A percentile compares a stretch with the other conserved stretches of the same genome.
Evolutionary conservation across 2,888 invertebrate species (phyloP).

Genomic region (Aromia moschata): DNA sequence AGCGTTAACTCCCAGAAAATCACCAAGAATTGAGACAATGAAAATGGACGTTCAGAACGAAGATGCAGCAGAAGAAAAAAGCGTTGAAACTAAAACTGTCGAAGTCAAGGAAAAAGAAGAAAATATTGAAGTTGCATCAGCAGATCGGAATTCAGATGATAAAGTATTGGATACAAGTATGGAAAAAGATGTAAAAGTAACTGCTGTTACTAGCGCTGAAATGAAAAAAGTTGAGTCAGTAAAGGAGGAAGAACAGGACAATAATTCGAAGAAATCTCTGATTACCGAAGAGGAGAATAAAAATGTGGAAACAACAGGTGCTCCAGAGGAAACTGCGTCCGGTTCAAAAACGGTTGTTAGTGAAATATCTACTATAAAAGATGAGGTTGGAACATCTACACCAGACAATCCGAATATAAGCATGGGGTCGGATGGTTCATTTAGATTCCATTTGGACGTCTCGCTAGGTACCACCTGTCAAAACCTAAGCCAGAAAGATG

Average conservation of each 20-base stretch:
- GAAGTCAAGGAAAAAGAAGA: neutral
- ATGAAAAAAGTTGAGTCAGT: neutral
- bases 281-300: neutral
- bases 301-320: neutral
- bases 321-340: neutral
- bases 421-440: conserved; percentile 38
- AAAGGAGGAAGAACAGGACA: neutral
- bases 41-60: neutral
- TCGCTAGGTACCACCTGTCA: conserved; percentile 15
- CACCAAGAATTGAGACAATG: conserved; percentile 33
- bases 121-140: neutral
- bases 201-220: neutral
- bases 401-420: conserved; percentile 13
- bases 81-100: neutral
- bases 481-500: conserved; percentile 18
- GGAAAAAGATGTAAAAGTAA: neutral
- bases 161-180: too few relatives aligned
- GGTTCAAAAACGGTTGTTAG: neutral
- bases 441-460: conserved; percentile 31
- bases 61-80: neutral
- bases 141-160: too few relatives aligned
- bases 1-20: conserved; percentile 26
- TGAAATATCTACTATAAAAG: neutral
- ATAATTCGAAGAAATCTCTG: neutral
- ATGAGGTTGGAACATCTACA: neutral